Evolutionary conservation across 2,113 vertebrate species (phyloP).

Genomic region (Actinemys pallida): DNA sequence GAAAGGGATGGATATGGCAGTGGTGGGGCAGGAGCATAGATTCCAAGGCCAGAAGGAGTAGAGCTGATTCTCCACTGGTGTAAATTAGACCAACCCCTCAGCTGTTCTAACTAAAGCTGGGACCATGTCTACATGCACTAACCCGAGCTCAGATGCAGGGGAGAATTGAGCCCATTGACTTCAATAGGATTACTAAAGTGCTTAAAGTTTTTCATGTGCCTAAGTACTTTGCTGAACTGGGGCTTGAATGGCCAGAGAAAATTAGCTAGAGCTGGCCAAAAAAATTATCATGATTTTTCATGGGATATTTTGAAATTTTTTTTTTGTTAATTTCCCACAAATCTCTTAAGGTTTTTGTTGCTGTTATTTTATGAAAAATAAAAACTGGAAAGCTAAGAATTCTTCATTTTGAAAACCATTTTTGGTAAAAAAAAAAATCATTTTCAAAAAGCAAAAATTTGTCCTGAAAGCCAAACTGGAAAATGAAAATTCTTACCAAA

Average conservation of each 20-base stretch:
- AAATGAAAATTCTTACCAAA: neutral
- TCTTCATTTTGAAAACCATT: neutral
- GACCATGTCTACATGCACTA: neutral
- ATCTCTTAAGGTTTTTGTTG: neutral
- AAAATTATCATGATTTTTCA: neutral
- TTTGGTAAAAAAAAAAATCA: neutral
- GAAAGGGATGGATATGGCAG: accelerated
- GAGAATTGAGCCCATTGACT: neutral
- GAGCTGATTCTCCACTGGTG: neutral
- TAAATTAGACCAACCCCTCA: neutral
- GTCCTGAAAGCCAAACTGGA: neutral
- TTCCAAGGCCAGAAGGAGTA: neutral
- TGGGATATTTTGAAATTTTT: neutral
- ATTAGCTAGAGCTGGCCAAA: neutral
- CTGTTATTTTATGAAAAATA: neutral
- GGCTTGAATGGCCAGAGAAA: neutral
- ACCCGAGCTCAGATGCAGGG: neutral
- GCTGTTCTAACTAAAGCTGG: neutral
- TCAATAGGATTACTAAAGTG: neutral
- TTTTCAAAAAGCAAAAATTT: neutral
- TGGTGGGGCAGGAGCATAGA: neutral
- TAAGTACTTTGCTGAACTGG: neutral
- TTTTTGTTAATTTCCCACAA: neutral
- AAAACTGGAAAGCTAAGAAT: neutral
- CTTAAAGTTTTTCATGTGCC: neutral